A percentile compares a stretch with the other conserved stretches of the same genome.
phyloP scores from a whole-genome alignment of 2,888 invertebrate genomes.

The Melinopterus prodromus region DNA sequence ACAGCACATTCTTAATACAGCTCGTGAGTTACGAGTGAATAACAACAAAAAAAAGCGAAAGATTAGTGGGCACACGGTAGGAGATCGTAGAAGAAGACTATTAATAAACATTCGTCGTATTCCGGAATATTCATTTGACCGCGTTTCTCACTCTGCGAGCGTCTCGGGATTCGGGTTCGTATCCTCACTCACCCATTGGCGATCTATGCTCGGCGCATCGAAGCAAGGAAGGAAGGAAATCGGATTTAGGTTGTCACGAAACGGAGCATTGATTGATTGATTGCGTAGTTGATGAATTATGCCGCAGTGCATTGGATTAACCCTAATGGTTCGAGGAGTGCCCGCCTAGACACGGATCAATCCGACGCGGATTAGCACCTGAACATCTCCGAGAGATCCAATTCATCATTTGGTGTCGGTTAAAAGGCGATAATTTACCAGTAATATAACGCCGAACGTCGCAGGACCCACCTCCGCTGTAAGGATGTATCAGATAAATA shows the following conservation, averaged over 20 bases:
- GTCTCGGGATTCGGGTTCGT: neutral
- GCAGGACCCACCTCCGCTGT: neutral
- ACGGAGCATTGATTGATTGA: constrained; percentile 60
- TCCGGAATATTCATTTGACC: neutral
- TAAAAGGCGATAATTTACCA: constrained; percentile 36
- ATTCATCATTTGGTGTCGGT: constrained; percentile 42
- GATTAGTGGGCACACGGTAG: neutral
- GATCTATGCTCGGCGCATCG: constrained; percentile 37
- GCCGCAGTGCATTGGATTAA: constrained; percentile 56
- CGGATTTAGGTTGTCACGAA: constrained; percentile 59
- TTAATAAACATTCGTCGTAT: neutral
- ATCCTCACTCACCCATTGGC: neutral
- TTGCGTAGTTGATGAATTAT: constrained; percentile 59
- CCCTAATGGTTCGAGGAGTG: constrained; percentile 56
- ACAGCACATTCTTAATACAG: no score
- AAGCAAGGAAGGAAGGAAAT: constrained; percentile 49
- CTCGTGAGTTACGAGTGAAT: neutral
- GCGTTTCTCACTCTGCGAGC: constrained; percentile 9
- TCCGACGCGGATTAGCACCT: constrained; percentile 46
- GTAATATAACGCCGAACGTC: constrained; percentile 7
- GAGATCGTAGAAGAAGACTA: neutral
- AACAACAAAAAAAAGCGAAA: neutral
- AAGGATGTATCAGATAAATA: neutral
- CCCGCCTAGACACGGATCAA: constrained; percentile 46
- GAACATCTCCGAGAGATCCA: constrained; percentile 41